A percentile compares a stretch with the other conserved stretches of the same genome.
phyloP scores from a whole-genome alignment of 2,113 vertebrate species.

The Crotophaga sulcirostris region DNA sequence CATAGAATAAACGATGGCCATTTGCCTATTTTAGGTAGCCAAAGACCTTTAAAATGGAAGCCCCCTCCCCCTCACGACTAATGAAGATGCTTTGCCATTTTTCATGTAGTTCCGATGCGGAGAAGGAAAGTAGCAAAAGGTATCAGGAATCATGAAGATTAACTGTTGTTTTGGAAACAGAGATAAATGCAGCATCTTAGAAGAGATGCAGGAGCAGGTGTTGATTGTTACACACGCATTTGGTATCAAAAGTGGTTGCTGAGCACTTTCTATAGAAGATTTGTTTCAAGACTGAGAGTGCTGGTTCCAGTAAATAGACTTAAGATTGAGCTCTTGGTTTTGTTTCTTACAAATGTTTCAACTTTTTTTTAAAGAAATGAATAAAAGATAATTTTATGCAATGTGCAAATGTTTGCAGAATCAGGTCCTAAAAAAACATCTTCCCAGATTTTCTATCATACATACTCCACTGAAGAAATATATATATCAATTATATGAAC shows the following conservation, averaged over 20 bases:
- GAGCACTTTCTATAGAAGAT: not conserved
- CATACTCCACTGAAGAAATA: not conserved
- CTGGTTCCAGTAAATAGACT: not conserved
- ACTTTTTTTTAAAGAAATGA: not conserved
- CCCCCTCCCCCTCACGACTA: not conserved
- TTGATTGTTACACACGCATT: not conserved
- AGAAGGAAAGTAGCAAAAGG: not conserved
- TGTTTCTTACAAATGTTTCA: not conserved
- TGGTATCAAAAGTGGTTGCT: not conserved
- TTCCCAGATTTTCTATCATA: not conserved
- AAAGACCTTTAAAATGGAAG: not conserved
- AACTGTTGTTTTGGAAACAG: not conserved
- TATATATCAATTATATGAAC: not conserved
- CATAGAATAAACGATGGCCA: not conserved
- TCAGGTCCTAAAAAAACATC: not conserved
- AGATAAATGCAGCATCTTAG: not conserved
- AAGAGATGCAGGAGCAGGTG: not conserved
- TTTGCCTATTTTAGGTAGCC: not conserved
- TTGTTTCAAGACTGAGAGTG: not conserved
- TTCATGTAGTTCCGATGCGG: not conserved
- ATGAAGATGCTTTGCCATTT: not conserved
- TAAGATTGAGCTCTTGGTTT: not conserved
- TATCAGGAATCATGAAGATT: not conserved
- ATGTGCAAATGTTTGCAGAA: not conserved
- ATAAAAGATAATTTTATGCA: not conserved